Percentiles rank a stretch among this genome's conserved stretches.
phyloP scores from a whole-genome alignment of 2,113 vertebrate genomes.

The Pogona vitticeps region DNA sequence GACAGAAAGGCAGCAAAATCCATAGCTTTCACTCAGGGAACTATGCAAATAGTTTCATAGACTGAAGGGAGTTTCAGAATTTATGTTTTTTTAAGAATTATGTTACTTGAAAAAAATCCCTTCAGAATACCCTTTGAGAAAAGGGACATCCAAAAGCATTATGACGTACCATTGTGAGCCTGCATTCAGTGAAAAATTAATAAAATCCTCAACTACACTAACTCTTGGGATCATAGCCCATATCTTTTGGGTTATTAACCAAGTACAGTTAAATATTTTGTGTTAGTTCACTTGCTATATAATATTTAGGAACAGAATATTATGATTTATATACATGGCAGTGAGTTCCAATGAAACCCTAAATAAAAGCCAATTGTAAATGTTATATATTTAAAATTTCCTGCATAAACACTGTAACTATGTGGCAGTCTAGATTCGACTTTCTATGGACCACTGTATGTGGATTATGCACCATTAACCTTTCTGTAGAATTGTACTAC shows the following conservation, averaged over 20 bases:
- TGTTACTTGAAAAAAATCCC: no score
- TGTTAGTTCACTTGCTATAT: constrained; percentile 69
- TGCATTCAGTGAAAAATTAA: background rate
- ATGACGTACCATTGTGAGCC: background rate
- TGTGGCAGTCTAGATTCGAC: constrained; percentile 44
- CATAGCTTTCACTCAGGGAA: background rate
- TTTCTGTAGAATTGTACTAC: background rate
- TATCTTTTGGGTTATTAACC: constrained; percentile 67
- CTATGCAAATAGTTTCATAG: background rate
- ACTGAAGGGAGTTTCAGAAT: background rate
- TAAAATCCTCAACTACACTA: background rate
- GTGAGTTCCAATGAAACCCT: constrained; percentile 76
- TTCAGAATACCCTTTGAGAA: background rate
- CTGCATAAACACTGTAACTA: constrained; percentile 26
- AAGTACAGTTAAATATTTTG: constrained; percentile 72
- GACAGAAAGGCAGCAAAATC: constrained; percentile 60
- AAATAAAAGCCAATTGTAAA: constrained; percentile 77
- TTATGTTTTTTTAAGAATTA: background rate
- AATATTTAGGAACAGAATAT: constrained; percentile 73
- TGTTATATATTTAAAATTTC: constrained; percentile 85
- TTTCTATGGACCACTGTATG: constrained; percentile 30
- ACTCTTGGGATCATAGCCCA: background rate
- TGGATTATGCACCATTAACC: constrained; percentile 47
- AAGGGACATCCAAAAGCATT: background rate
- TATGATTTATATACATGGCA: constrained; percentile 75